phyloP scores from a whole-genome alignment of 1,140 invertebrate genomes.

The Euura lappo region DNA sequence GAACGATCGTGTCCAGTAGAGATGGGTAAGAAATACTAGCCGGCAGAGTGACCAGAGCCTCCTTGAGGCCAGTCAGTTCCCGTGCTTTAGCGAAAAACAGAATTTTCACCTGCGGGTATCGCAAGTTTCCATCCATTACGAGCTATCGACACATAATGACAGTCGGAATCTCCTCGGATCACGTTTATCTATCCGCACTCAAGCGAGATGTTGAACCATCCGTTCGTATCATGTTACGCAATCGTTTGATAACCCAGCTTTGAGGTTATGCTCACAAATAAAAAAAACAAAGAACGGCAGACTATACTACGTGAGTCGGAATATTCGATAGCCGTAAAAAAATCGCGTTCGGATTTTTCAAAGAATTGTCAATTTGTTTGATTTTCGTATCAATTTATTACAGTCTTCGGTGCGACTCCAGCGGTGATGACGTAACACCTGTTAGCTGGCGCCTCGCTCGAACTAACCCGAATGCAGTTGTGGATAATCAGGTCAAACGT shows the following conservation, averaged over 20 bases:
- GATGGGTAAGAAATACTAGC: slow-evolving; percentile 59
- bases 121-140: not conserved
- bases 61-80: slow-evolving; percentile 73
- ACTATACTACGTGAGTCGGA: too few relatives aligned
- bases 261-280: too few relatives aligned
- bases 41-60: slow-evolving; percentile 61
- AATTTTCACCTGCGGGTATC: slow-evolving; percentile 64
- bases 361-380: too few relatives aligned
- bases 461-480: slow-evolving; percentile 32
- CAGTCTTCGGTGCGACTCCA: slow-evolving; percentile 27
- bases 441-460: slow-evolving; percentile 38
- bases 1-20: slow-evolving; percentile 66
- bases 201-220: not conserved
- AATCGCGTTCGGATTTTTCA: too few relatives aligned
- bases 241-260: not conserved
- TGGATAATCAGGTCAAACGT: slow-evolving; percentile 46
- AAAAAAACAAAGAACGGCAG: too few relatives aligned
- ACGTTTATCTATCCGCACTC: not conserved
- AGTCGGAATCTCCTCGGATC: not conserved
- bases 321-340: too few relatives aligned
- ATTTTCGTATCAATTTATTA: too few relatives aligned
- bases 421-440: slow-evolving; percentile 39
- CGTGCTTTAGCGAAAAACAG: slow-evolving; percentile 89
- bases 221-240: not conserved
- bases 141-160: not conserved